These are phyloP conservation scores for Podilymbus podiceps DNA, from an alignment of 2,113 vertebrate species.

Conservation along the genomic window DNA sequence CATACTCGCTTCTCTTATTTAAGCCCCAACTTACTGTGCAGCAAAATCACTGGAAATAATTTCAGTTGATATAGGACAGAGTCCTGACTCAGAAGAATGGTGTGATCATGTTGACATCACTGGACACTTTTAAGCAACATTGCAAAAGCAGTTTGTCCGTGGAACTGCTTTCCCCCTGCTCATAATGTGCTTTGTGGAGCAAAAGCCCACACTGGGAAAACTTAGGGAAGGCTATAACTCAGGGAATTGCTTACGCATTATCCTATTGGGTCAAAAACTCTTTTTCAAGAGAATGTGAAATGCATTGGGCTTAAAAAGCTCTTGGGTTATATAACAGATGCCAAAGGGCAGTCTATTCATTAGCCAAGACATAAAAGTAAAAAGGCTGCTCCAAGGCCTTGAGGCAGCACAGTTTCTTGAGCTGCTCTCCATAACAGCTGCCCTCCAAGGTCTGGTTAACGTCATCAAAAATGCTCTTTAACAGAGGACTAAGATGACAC, in stretches of 20 bases:
- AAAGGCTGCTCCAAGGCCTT: slow-evolving; percentile 29
- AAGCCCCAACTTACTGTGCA: neutral
- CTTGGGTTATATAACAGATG: slow-evolving; percentile 27
- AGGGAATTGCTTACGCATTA: neutral
- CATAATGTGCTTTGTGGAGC: neutral
- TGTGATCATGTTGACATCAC: neutral
- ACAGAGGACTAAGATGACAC: neutral
- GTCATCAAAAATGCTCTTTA: slow-evolving; percentile 24
- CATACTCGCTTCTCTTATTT: neutral
- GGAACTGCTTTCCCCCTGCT: neutral
- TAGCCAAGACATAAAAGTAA: slow-evolving; percentile 45
- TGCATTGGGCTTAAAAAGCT: neutral
- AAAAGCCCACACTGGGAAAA: slow-evolving; percentile 19
- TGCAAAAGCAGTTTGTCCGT: neutral
- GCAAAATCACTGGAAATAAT: neutral
- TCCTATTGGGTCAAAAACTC: neutral
- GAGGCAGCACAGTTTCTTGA: slow-evolving; percentile 32
- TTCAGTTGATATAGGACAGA: neutral
- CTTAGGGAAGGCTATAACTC: neutral
- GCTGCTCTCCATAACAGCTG: slow-evolving; percentile 27
- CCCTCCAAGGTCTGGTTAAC: slow-evolving; percentile 38
- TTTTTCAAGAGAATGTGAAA: slow-evolving; percentile 36
- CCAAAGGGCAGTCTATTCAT: slow-evolving; percentile 45
- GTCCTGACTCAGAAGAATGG: neutral
- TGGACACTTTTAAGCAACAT: neutral